phyloP scores from a whole-genome alignment of 1,140 invertebrate genomes.

The Periplaneta americana region DNA sequence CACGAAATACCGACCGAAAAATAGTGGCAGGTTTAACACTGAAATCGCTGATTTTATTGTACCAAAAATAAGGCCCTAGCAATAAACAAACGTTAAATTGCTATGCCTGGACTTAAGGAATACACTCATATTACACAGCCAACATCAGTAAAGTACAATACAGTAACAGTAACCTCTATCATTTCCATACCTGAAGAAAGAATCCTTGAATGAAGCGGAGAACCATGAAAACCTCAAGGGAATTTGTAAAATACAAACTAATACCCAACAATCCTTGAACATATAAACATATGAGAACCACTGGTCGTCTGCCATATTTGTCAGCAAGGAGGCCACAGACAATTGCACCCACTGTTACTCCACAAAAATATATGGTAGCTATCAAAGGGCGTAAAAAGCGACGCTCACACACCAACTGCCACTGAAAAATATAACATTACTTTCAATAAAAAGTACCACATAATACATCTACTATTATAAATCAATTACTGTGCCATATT shows the following conservation, averaged over 20 bases:
- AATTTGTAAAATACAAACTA: conserved; percentile 41
- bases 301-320: conserved; percentile 42
- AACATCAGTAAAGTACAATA: too few species aligned
- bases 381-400: conserved; percentile 38
- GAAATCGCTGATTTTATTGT: too few species aligned
- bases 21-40: too few species aligned
- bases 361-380: conserved; percentile 42
- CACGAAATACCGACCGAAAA: too few species aligned
- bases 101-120: too few species aligned
- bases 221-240: conserved; percentile 36
- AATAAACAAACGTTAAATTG: too few species aligned
- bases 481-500: too few species aligned
- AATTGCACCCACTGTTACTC: conserved; percentile 47
- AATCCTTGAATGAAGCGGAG: conserved; percentile 42
- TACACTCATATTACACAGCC: too few species aligned
- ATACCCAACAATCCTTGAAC: conserved; percentile 42
- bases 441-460: too few species aligned
- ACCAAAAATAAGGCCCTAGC: too few species aligned
- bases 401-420: conserved; percentile 47
- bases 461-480: too few species aligned
- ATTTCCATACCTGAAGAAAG: conserved; percentile 43
- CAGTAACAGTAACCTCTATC: too few species aligned
- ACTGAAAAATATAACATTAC: conserved; percentile 36
- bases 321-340: conserved; percentile 48
- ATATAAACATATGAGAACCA: conserved; percentile 44